Evolutionary conservation across 2,888 invertebrate species (phyloP), one percentile per base, ranked within the genome.

Genomic region (Eristalis arbustorum): DNA sequence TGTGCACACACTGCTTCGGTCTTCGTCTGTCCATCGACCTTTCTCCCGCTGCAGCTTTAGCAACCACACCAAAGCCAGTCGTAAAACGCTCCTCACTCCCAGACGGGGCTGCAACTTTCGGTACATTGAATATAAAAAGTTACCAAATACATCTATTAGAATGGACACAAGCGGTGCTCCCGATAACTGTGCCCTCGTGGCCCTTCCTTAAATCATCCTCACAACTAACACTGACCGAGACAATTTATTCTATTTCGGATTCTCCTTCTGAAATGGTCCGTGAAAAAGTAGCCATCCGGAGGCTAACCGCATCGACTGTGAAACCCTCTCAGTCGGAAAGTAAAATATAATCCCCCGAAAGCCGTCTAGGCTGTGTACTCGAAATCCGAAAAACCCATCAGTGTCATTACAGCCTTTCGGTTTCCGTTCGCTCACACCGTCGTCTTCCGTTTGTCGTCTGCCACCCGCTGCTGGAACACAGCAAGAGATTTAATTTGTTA

Each of bases 401-500:
- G 66, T 82, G 80, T 80, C 84, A 84, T 74, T 74, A 57, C 40
- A 67, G 62, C 18, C 28, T 63, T 73, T 78, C 1, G 77, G 68
- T 63, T 78, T 81, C 34, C 59, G 56, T 63, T 61, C 59, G 62
- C 76, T 28, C 23, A 40, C 28, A 18, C n/a, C 14, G 14, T 34
- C 14, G 14, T 34, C 66, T 23, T 23, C 22, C 14, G 28, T 31
- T 42, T 14, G 42, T 49, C 23, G 14, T 2, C 57, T 13, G 1
- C 57, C 14, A 23, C 42, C 67, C 2, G 25, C 28, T 23, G 11
- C 49, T 25, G 13, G 31, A 10, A 22, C 34, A 64, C 63, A 64
- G 31, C 63, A 66, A 67, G 71, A 83, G 78, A 87, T 87, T 87
- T 87, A 87, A 87, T 87, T 87, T 87, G 87, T 87, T 87, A 87